phyloP scores from a whole-genome alignment of 1,140 invertebrate genomes.

The Drosophila triauraria region DNA sequence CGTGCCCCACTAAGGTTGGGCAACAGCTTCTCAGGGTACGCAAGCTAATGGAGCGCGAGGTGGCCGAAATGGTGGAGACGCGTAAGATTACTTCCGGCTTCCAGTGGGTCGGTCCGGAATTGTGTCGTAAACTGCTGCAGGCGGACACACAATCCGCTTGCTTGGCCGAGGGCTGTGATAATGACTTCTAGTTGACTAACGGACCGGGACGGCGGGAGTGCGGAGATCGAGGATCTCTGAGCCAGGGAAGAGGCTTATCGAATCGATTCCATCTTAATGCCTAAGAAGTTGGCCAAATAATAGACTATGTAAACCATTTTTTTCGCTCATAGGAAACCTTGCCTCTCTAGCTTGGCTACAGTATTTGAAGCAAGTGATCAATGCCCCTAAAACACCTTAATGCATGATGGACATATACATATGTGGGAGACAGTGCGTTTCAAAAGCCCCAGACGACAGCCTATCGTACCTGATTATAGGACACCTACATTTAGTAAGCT shows the following conservation, averaged over 20 bases:
- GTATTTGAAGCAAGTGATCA: not conserved
- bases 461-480: conserved; percentile 13
- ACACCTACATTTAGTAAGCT: not conserved
- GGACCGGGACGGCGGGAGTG: not conserved
- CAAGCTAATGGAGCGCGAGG: conserved; percentile 17
- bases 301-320: not conserved
- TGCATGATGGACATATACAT: not conserved
- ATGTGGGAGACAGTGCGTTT: conserved; percentile 10
- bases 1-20: not conserved
- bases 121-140: not conserved
- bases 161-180: conserved; percentile 33
- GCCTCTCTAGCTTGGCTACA: not conserved
- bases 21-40: conserved; percentile 25
- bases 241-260: not conserved
- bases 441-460: not conserved
- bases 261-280: not conserved
- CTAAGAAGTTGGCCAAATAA: not conserved
- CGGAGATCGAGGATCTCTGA: not conserved
- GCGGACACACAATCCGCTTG: not conserved
- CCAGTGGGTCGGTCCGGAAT: not conserved
- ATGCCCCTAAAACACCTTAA: not conserved
- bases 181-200: not conserved
- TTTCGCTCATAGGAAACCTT: not conserved
- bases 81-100: not conserved
- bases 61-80: conserved; percentile 23